A percentile compares a stretch with the other conserved stretches of the same genome.
Evolutionary conservation across 2,113 vertebrate genomes (phyloP).

Genomic region (Nothocercus nigrocapillus): DNA sequence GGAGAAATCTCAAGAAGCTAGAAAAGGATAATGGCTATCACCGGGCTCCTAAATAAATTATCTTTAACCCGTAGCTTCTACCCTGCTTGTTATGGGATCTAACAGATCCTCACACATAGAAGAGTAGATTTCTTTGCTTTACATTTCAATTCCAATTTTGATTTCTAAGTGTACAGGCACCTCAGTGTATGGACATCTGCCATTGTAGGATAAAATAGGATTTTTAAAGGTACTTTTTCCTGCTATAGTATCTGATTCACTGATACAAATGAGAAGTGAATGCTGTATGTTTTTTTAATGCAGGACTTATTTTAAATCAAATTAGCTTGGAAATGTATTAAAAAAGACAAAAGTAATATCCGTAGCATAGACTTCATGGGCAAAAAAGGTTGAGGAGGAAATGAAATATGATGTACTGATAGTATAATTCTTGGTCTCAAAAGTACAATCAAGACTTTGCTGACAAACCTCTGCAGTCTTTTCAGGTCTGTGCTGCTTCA

Average conservation of each 20-base stretch:
- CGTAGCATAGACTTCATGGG: background rate
- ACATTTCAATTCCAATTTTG: background rate
- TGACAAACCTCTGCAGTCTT: background rate
- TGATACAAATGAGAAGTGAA: background rate
- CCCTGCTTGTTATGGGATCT: background rate
- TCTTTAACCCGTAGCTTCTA: background rate
- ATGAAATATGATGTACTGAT: background rate
- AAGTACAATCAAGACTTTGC: background rate
- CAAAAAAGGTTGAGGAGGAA: background rate
- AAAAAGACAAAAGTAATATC: background rate
- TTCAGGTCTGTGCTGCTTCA: background rate
- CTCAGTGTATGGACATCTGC: background rate
- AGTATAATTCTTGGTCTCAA: background rate
- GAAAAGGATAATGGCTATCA: background rate
- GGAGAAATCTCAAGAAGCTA: background rate
- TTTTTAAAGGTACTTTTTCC: background rate
- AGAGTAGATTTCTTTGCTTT: background rate
- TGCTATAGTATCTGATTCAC: background rate
- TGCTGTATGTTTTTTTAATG: background rate
- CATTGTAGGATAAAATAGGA: background rate
- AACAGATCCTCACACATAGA: rapidly evolving
- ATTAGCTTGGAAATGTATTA: background rate
- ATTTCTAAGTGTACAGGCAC: background rate
- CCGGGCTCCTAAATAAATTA: background rate
- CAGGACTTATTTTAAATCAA: background rate